These are phyloP conservation scores for Thinocorus orbignyianus DNA, from an alignment of 2,113 vertebrate species.

Conservation along the genomic window DNA sequence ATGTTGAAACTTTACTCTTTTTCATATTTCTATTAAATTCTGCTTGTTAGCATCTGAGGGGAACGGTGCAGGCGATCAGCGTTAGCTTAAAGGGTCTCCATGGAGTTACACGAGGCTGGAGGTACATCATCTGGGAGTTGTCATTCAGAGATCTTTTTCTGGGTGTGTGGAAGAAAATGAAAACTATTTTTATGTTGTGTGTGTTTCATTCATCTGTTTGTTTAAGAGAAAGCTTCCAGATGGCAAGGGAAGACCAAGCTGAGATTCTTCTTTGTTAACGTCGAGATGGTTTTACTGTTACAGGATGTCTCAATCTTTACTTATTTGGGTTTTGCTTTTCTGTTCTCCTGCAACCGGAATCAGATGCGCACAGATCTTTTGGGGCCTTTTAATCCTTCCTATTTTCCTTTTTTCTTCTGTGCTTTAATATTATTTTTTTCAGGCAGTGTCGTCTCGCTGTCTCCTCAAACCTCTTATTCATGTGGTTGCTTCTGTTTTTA, in stretches of 20 bases:
- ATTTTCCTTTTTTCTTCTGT: not conserved
- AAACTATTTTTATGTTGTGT: not conserved
- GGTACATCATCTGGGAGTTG: not conserved
- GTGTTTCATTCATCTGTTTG: not conserved
- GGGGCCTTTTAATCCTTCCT: not conserved
- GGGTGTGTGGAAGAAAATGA: not conserved
- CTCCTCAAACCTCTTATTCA: constrained; percentile 34
- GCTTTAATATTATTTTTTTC: not conserved
- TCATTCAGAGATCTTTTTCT: not conserved
- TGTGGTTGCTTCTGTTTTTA: constrained; percentile 49
- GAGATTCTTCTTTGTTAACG: not conserved
- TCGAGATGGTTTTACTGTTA: not conserved
- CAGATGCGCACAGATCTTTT: not conserved
- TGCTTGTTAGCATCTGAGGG: not conserved
- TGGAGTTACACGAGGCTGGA: not conserved
- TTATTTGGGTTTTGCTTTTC: not conserved
- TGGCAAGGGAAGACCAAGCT: not conserved
- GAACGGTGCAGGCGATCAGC: not conserved
- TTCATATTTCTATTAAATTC: not conserved
- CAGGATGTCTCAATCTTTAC: not conserved
- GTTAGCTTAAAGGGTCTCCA: not conserved
- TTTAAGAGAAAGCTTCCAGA: constrained; percentile 10
- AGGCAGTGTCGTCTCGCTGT: constrained; percentile 28
- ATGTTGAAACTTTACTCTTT: not conserved
- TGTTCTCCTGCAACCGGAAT: not conserved